Evolutionary conservation across 1,140 invertebrate species (phyloP), one percentile per base, ranked within the genome.

Genomic region (Pinna nobilis): DNA sequence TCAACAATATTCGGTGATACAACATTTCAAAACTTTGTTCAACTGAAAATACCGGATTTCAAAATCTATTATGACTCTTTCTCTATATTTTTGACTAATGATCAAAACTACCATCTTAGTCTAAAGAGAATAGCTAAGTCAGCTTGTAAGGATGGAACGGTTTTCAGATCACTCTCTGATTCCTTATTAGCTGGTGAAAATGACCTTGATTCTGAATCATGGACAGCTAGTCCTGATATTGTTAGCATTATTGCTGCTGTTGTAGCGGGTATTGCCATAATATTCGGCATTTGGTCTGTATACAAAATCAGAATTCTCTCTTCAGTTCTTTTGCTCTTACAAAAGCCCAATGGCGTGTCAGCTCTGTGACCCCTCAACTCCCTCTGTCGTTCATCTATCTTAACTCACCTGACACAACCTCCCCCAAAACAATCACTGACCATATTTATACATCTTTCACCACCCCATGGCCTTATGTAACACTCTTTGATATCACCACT

Each of bases 61-160:
- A 35, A 65, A 18, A 50, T 65, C 3, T 65, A 3, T 33, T 50
- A 61, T 20, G 30, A 61, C 20, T 35, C 47, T 33, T 67, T 67
- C 53, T 51, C 47, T 37, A 32, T 37, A 37, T 23, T 53, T 33
- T 39, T 67, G 33, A 50, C 64, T 51, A 50, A 47, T 53, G 64
- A 67, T 55, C 32, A 20, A 35, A 67, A 67, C 51, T 39, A 50
- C 35, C 50, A 53, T 55, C 28, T 67, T 23, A 67, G 57, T 61
- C 35, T 37, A 2, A 33, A 35, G 39, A 39, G 39, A 39, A 61
- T 61, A 35, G 57, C 57, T 35, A 20, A 61, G 9, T 30, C 57
- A 7, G 37, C 57, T n/a, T n/a, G 20, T 11, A 61, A 61, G 23
- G 57, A 61, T 44, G 39, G n/a, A 44, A 44, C n/a, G 39, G 39